Evolutionary conservation across 2,888 invertebrate genomes (phyloP).

Genomic region (Aelia acuminata): DNA sequence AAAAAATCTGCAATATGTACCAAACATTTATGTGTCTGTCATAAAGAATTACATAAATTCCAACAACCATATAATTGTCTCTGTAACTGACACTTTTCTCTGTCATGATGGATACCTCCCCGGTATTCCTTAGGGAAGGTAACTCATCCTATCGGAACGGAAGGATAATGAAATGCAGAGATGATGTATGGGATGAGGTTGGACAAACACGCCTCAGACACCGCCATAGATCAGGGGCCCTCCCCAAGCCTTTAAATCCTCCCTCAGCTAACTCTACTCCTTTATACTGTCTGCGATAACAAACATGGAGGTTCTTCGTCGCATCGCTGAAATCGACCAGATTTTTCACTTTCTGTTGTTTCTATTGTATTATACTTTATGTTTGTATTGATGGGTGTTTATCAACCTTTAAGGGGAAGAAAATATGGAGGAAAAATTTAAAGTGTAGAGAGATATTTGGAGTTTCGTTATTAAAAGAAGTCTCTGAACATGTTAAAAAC

Average conservation of each 20-base stretch:
- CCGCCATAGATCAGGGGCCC: not conserved
- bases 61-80: not conserved
- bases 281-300: not conserved
- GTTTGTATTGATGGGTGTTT: not conserved
- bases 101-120: not conserved
- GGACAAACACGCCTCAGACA: not conserved
- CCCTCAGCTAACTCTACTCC: not conserved
- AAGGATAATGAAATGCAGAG: not conserved
- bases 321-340: not conserved
- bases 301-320: not conserved
- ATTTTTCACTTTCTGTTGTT: not conserved
- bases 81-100: no score
- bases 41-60: not conserved
- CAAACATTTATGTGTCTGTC: not conserved
- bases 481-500: no score
- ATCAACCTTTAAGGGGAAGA: not conserved
- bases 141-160: not conserved
- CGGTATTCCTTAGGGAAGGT: not conserved
- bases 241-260: not conserved
- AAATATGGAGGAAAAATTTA: no score
- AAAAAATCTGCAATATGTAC: no score
- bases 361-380: not conserved
- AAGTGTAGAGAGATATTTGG: no score
- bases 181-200: not conserved
- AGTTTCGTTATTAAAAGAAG: no score